A percentile compares a stretch with the other conserved stretches of the same genome.
Conservation (phyloP, 2,888 invertebrate genomes). For the Arctia plantaginis region DNA sequence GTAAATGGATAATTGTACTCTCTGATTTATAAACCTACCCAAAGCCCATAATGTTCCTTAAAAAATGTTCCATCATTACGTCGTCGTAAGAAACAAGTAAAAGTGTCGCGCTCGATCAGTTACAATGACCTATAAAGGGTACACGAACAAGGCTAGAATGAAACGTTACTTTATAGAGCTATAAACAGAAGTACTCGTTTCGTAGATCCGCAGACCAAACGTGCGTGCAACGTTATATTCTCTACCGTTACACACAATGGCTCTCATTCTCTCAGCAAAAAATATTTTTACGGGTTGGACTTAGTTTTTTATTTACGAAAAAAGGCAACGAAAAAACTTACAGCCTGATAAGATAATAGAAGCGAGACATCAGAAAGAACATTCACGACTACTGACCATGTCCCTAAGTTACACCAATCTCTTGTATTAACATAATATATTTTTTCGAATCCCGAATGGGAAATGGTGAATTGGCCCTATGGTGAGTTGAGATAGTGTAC, state of each 20-base stretch:
- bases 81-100: conserved; percentile 41
- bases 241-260: conserved; percentile 28
- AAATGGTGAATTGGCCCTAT: too few relatives aligned
- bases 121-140: conserved; percentile 61
- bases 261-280: background rate
- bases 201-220: conserved; percentile 37
- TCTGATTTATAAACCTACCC: background rate
- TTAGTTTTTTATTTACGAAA: background rate
- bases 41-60: background rate
- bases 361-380: background rate
- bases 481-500: too few relatives aligned
- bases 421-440: too few relatives aligned
- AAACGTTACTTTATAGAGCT: conserved; percentile 61
- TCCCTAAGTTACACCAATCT: background rate
- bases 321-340: background rate
- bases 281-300: background rate
- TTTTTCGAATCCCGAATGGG: too few relatives aligned
- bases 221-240: conserved; percentile 46
- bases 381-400: background rate
- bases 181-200: conserved; percentile 57
- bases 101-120: conserved; percentile 61
- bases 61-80: conserved; percentile 30
- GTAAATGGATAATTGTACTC: background rate
- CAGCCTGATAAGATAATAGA: background rate
- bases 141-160: conserved; percentile 53